Conservation (phyloP, 2,113 vertebrate species). For the Columba livia region DNA sequence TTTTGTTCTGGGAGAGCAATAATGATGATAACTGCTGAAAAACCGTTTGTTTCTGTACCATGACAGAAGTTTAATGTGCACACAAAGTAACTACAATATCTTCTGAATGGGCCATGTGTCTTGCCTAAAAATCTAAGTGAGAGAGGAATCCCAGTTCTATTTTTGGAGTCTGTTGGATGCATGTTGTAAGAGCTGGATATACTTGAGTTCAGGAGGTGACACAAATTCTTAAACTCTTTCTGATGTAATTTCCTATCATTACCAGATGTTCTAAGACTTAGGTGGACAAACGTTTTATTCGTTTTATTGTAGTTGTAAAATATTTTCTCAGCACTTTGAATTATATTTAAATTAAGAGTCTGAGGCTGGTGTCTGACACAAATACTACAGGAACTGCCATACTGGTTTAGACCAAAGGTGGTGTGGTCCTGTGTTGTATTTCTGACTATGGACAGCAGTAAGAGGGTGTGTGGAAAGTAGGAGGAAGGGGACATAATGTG, state of each 20-base stretch:
- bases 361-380: not conserved
- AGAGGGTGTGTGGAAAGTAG: not conserved
- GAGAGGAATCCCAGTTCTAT: not conserved
- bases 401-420: not conserved
- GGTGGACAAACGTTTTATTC: not conserved
- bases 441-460: not conserved
- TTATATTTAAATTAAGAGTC: not conserved
- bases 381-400: not conserved
- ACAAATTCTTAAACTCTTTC: not conserved
- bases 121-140: not conserved
- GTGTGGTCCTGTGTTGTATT: not conserved
- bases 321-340: not conserved
- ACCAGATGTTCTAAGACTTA: not conserved
- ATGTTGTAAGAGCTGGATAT: not conserved
- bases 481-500: not conserved
- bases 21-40: not conserved
- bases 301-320: not conserved
- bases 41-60: accelerated
- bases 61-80: not conserved
- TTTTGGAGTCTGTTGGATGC: not conserved
- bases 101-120: not conserved
- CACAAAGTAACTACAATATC: not conserved
- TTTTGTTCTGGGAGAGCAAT: not conserved
- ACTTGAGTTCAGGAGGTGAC: not conserved
- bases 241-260: not conserved